Conservation (phyloP, 2,888 invertebrate species). For the Ariolimax columbianus region DNA sequence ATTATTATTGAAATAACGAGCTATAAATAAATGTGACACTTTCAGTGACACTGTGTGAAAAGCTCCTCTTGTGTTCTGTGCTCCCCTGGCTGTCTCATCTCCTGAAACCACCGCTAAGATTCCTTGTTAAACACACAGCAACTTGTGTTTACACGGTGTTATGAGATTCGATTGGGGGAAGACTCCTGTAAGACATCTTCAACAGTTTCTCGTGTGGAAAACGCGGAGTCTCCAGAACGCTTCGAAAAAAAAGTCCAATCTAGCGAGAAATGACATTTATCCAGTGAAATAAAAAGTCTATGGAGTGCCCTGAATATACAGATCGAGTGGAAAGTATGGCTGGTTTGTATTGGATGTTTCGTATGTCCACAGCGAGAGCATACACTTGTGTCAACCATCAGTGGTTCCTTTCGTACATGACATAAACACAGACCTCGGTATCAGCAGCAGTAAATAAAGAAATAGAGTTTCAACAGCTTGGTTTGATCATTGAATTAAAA, state of each 20-base stretch:
- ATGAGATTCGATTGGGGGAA: conserved; percentile 33
- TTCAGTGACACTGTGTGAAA: too few species aligned
- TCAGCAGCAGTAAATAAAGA: too few species aligned
- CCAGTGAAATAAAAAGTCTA: background rate
- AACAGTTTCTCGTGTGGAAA: conserved; percentile 27
- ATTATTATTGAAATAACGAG: too few species aligned
- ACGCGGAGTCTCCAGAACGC: background rate
- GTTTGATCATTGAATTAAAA: background rate
- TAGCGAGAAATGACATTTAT: conserved; percentile 36
- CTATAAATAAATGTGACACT: too few species aligned
- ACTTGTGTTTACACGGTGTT: conserved; percentile 29
- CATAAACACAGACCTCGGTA: background rate
- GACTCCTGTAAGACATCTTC: conserved; percentile 11
- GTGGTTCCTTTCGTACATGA: background rate
- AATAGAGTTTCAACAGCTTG: background rate
- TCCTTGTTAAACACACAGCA: conserved; percentile 8
- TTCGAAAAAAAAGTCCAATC: conserved; percentile 13
- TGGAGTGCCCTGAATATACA: background rate
- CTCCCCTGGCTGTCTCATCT: too few species aligned
- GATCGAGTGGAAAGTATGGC: background rate
- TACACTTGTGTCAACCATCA: background rate
- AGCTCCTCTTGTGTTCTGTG: too few species aligned
- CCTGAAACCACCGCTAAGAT: background rate
- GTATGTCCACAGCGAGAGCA: background rate
- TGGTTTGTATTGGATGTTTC: conserved; percentile 4